Evolutionary conservation across 2,113 vertebrate genomes (phyloP), one percentile per base, ranked within the genome.

Genomic region (Arenaria interpres): DNA sequence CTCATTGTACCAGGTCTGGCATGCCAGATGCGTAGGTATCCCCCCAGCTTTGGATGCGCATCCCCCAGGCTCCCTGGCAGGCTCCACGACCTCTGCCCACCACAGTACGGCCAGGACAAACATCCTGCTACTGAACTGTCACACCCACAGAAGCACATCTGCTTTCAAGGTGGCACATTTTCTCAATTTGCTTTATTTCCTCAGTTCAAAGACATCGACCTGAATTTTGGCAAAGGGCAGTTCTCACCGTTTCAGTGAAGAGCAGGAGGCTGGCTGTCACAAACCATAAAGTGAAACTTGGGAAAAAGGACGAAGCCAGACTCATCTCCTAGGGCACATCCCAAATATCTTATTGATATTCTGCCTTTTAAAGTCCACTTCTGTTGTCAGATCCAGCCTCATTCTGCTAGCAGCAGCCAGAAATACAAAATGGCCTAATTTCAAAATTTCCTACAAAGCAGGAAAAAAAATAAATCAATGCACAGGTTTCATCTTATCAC

Each of bases 391-490:
- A 90, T 56, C 60, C 37, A 75, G 39, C 35, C 33, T 74, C 54
- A 46, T 48, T 88, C 57, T 72, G 60, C 73, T 53, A 82, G 30
- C 81, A 93, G 64, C 45, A 79, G 60, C 45, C 69, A 95, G 81
- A 88, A 95, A 91, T 20, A 81, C 50, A 72, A 94, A 83, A 85
- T 2, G 2, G 41, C 66, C 66, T 43, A 16, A 66, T 66, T 66
- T 32, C 28, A 66, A 66, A 45, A 66, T 23, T 43, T 66, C 39
- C 63, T 32, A 45, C 28, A 66, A 91, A 84, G 64, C 24, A 68
- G 35, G 75, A 43, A 78, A 27, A 57, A 75, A 81, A 92, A 90
- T 85, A 81, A 92, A 90, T 85, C 79, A 82, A 89, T 73, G 69
- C 32, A 76, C 33, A 76, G 48, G 91, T 93, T 94, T 80, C 15